Base-by-base conservation (phyloP, 2,888 invertebrate genomes). In the Athripsodes cinereus region DNA sequence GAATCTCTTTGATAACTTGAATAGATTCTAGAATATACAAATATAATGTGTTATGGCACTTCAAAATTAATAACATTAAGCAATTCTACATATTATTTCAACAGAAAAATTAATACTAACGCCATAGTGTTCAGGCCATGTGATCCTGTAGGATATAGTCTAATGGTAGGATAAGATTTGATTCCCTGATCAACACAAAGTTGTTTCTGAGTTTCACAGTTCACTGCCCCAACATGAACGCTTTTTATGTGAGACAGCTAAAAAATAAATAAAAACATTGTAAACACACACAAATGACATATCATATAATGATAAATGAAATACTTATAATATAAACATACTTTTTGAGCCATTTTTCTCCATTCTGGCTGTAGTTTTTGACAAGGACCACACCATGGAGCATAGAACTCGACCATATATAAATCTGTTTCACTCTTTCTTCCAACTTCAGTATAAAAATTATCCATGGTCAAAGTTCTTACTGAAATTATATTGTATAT, bases 351-450 rank as follows among this genome's bases (percentile, higher is more conserved):
- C 31, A 88, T 73, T 67, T 77, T 75, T 46, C 85, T 76, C 82
- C 85, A 88, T 66, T 87, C 82, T 1, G 86, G 83, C 10, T 81
- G 79, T 62, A 90, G 72, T 67, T 82, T 81, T 66, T 85, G 84
- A 68, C 89, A 90, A 1, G 87, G 87, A 1, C 82, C 84, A 72
- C 89, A 90, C 87, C 87, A 88, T 1, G 87, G 84, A 11, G 86
- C 86, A 69, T 78, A 88, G 71, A 83, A 89, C 72, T 87, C 87
- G 2, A 89, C 81, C 21, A 86, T 68, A 85, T 86, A 88, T 2
- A 87, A 69, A 59, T 82, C 79, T 50, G 78, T 73, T 8, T 69
- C 67, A 1, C 74, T 72, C 66, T 85, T 82, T 22, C 76, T 71
- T 13, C 72, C 70, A 26, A 89, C 75, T 58, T 70, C 69, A 19